These are phyloP conservation scores for Sycophaga agraensis DNA, from an alignment of 1,140 invertebrate species.

Conservation along the genomic window DNA sequence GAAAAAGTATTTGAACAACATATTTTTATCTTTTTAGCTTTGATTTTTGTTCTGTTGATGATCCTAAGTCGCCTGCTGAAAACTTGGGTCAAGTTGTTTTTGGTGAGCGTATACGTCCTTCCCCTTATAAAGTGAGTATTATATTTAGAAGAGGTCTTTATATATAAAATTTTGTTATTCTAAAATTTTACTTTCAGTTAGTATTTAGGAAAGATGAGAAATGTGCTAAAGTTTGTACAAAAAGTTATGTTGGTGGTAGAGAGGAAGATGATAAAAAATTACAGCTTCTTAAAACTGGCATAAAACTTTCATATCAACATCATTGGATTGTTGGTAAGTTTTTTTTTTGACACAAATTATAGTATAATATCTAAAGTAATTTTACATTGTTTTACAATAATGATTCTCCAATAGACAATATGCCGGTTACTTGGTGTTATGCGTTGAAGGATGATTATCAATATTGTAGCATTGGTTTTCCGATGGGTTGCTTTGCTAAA, in stretches of 20 bases:
- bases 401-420: constrained; percentile 73
- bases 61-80: constrained; percentile 85
- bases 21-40: constrained; percentile 59
- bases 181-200: constrained; percentile 43
- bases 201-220: constrained; percentile 71
- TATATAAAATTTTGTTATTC: background rate
- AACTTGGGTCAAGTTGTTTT: constrained; percentile 98
- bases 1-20: background rate
- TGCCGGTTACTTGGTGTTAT: constrained; percentile 97
- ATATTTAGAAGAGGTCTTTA: background rate
- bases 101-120: constrained; percentile 93
- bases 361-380: background rate
- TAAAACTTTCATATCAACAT: constrained; percentile 97
- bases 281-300: constrained; percentile 84
- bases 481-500: constrained; percentile 92
- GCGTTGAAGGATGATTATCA: constrained; percentile 72
- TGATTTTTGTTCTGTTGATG: constrained; percentile 83
- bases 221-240: constrained; percentile 74
- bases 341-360: too few species aligned
- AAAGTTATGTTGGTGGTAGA: constrained; percentile 69
- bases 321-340: constrained; percentile 88
- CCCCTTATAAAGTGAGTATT: constrained; percentile 76
- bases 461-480: constrained; percentile 93
- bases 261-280: constrained; percentile 70
- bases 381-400: background rate